Conservation (phyloP, 2,113 vertebrate species). For the Octodon degus region DNA sequence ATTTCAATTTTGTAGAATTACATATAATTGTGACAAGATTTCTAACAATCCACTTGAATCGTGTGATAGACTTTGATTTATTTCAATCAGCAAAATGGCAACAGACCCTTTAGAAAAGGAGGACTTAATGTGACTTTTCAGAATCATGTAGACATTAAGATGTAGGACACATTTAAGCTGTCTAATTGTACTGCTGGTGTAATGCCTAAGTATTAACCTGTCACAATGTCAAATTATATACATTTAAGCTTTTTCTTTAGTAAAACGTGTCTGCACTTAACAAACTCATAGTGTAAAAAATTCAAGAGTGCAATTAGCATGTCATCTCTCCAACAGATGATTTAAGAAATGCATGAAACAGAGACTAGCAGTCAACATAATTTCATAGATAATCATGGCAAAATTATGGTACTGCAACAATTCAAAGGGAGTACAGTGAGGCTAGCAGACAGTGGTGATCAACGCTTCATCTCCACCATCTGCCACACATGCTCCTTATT, state of each 20-base stretch:
- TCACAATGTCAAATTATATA: slow-evolving; percentile 86
- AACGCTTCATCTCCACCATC: slow-evolving; percentile 61
- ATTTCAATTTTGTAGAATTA: slow-evolving; percentile 87
- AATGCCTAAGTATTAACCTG: slow-evolving; percentile 85
- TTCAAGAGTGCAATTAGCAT: slow-evolving; percentile 85
- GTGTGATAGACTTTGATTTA: slow-evolving; percentile 84
- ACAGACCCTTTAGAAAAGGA: slow-evolving; percentile 77
- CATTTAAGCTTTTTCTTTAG: slow-evolving; percentile 79
- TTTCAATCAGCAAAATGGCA: slow-evolving; percentile 81
- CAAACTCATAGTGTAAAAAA: slow-evolving; percentile 84
- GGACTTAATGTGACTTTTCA: slow-evolving; percentile 81
- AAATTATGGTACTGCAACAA: slow-evolving; percentile 77
- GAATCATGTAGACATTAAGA: slow-evolving; percentile 84
- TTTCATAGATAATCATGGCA: slow-evolving; percentile 79
- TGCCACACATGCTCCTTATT: slow-evolving; percentile 52
- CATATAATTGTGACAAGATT: slow-evolving; percentile 82
- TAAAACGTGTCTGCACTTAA: slow-evolving; percentile 85
- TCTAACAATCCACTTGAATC: slow-evolving; percentile 83
- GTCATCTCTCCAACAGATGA: slow-evolving; percentile 80
- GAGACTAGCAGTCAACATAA: slow-evolving; percentile 81
- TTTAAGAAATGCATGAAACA: slow-evolving; percentile 83
- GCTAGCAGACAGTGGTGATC: slow-evolving; percentile 69
- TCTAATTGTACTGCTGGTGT: slow-evolving; percentile 85
- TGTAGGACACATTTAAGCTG: slow-evolving; percentile 82
- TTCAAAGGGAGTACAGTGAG: slow-evolving; percentile 60